Conservation (phyloP, 2,113 vertebrate species). For the Laticauda laticaudata region DNA sequence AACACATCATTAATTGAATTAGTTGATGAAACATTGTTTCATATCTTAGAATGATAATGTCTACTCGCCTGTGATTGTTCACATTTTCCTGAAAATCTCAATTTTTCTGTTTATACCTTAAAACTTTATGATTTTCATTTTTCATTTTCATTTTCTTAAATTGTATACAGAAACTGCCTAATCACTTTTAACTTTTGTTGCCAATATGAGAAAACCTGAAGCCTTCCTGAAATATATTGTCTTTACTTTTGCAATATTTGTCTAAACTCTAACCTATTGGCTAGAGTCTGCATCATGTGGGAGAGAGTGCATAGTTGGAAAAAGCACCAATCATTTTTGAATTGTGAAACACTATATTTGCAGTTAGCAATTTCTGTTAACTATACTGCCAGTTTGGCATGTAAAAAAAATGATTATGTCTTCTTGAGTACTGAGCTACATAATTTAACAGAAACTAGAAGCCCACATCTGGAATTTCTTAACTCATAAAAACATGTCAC, state of each 20-base stretch:
- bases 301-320: not conserved
- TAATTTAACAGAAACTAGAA: not conserved
- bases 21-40: not conserved
- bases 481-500: not conserved
- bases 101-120: not conserved
- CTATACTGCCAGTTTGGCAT: not conserved
- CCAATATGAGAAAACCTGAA: not conserved
- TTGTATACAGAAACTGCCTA: not conserved
- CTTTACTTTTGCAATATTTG: not conserved
- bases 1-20: not conserved
- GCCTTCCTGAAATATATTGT: not conserved
- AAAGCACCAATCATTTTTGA: not conserved
- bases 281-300: not conserved
- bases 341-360: conserved; percentile 3
- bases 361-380: not conserved
- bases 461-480: not conserved
- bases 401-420: not conserved
- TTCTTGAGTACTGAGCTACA: not conserved
- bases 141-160: not conserved
- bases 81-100: not conserved
- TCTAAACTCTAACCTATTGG: not conserved
- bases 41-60: too few relatives aligned
- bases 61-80: not conserved
- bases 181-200: not conserved
- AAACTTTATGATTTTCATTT: not conserved